phyloP scores from a whole-genome alignment of 53 echinoderm and acorn worm species.

The Zoroaster sp. region DNA sequence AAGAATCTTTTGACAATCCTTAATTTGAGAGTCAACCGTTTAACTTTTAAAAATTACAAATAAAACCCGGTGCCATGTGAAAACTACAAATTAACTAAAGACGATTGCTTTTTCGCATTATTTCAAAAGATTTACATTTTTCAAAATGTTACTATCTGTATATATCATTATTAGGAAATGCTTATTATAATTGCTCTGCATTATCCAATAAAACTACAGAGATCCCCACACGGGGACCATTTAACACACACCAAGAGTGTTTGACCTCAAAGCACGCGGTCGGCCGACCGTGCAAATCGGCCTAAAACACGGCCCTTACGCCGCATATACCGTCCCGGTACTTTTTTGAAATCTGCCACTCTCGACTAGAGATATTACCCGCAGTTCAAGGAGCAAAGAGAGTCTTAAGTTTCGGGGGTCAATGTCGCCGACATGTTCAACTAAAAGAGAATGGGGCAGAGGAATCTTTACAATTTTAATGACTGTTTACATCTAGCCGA shows the following conservation, averaged over 20 bases:
- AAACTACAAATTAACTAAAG: too few relatives aligned
- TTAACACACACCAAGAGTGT: constrained; percentile 9
- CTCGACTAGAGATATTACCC: constrained; percentile 46
- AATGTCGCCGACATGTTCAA: neutral
- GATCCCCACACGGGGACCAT: neutral
- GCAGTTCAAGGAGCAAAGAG: constrained; percentile 29
- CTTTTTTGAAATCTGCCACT: constrained; percentile 18
- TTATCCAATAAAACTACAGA: neutral
- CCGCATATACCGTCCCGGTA: neutral
- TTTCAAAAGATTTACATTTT: too few relatives aligned
- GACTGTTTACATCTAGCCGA: constrained; percentile 42
- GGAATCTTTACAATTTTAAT: constrained; percentile 41
- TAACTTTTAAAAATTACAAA: too few relatives aligned
- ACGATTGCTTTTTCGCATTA: too few relatives aligned
- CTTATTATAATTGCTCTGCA: too few relatives aligned
- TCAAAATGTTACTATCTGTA: too few relatives aligned
- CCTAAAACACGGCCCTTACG: neutral
- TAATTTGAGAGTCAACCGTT: too few relatives aligned
- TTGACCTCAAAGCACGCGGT: neutral
- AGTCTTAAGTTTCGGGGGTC: constrained; percentile 31
- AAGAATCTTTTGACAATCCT: too few relatives aligned
- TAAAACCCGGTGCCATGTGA: too few relatives aligned
- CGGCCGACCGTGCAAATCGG: neutral
- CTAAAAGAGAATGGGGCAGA: neutral
- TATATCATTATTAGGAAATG: too few relatives aligned